Conservation (phyloP, 2,888 invertebrate genomes). For the Tiliacea aurago region DNA sequence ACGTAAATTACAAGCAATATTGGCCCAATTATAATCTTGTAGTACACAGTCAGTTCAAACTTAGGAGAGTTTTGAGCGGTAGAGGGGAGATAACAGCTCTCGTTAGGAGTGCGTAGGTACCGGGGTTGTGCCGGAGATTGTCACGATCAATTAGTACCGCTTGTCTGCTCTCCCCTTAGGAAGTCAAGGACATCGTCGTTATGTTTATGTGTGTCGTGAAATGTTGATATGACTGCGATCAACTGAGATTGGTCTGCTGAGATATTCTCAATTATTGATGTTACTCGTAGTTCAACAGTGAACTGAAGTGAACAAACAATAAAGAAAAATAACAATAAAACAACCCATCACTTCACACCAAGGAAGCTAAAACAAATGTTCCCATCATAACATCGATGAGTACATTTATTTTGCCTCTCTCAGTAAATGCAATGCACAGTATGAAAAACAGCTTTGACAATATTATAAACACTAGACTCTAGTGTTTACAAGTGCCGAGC, state of each 20-base stretch:
- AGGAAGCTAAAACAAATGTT: too few relatives aligned
- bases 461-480: too few relatives aligned
- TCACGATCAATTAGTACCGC: conserved; percentile 52
- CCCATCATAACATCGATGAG: too few relatives aligned
- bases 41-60: conserved; percentile 28
- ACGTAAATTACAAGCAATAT: conserved; percentile 43
- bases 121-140: conserved; percentile 43
- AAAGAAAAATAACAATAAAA: too few relatives aligned
- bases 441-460: too few relatives aligned
- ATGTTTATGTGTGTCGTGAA: conserved; percentile 14
- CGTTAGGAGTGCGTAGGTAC: conserved; percentile 33
- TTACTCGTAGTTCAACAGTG: not conserved
- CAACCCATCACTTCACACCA: too few relatives aligned
- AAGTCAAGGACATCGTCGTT: conserved; percentile 42
- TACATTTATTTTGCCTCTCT: too few relatives aligned
- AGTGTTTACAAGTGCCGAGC: too few relatives aligned
- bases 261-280: not conserved
- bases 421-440: too few relatives aligned
- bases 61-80: conserved; percentile 53
- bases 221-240: conserved; percentile 1
- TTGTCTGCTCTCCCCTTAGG: conserved; percentile 26
- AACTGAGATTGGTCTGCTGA: not conserved
- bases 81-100: conserved; percentile 48
- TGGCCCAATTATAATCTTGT: conserved; percentile 47
- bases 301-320: too few relatives aligned